Evolutionary conservation across 2,113 vertebrate species (phyloP), one percentile per base, ranked within the genome.

Genomic region (Pedetes capensis): DNA sequence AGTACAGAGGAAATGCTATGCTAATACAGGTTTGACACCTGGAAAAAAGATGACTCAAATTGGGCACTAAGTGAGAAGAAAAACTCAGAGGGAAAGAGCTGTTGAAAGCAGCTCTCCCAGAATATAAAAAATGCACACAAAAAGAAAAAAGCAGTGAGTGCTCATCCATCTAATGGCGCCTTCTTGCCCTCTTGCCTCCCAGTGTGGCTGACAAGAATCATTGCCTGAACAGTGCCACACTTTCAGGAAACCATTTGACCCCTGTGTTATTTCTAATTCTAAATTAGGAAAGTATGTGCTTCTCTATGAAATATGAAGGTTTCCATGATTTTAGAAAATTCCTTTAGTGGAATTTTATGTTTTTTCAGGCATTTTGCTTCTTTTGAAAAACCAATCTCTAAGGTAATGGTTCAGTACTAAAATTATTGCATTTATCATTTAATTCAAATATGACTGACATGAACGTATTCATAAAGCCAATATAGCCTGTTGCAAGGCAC

Each of bases 1-100:
- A 95, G 89, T 79, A 80, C 25, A 91, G 47, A 83, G 86, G n/a
- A 95, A 94, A 93, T 72, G 71, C n/a, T 88, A 49, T 71, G 57
- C 69, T 96, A 92, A 86, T 86, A 68, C 16, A 86, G 74, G 66
- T 84, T 93, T 18, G 32, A 61, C 89, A 95, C 59, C 93, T 94
- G 66, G 37, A 32, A 72, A 80, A 91, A 95, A 76, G 74, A 88
- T 96, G 82, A 96, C 51, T 95, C 92, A 86, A 86, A 97, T 61
- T 64, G 47, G 47, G 20, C 69, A 84, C 32, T 87, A 57, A 92
- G 44, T 85, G 79, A 95, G 20, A 88, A 91, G 69, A 32, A 87
- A 92, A 87, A 37, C 88, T 94, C 80, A 66, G 39, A 95, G 42
- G 68, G 29, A 59, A 91, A 95, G 72, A 92, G 51, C 53, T 87